Evolutionary conservation across 2,113 vertebrate genomes (phyloP).

Genomic region (Phodopus roborovskii): DNA sequence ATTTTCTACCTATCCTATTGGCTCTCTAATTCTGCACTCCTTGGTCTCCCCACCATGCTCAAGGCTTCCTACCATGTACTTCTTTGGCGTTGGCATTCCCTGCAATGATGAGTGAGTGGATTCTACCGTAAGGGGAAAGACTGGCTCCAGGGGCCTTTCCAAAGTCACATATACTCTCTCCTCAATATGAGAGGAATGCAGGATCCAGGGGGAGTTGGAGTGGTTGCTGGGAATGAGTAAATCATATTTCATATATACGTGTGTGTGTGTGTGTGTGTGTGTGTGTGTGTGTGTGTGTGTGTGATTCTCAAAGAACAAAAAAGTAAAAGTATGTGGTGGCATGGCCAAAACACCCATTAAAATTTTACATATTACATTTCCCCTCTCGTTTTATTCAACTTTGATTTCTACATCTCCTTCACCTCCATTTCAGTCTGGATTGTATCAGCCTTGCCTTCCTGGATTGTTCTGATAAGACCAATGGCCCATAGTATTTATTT

Average conservation of each 20-base stretch:
- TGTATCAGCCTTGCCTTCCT: background rate
- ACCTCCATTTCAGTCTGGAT: background rate
- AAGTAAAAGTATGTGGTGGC: background rate
- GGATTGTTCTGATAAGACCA: background rate
- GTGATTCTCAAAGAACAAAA: background rate
- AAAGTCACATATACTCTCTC: too few relatives aligned
- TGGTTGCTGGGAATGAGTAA: background rate
- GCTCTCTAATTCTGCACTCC: background rate
- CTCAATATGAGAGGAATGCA: background rate
- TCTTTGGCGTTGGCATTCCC: background rate
- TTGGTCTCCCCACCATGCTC: background rate
- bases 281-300: too few relatives aligned
- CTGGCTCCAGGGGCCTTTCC: background rate
- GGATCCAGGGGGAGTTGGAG: background rate
- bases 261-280: too few relatives aligned
- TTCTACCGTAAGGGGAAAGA: background rate
- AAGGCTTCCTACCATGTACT: background rate
- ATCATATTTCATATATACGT: background rate
- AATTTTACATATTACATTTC: background rate
- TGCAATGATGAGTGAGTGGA: background rate
- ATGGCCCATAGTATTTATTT: constrained; percentile 9
- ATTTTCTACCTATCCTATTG: background rate
- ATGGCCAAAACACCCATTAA: background rate
- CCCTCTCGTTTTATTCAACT: background rate
- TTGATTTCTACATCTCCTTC: constrained; percentile 25